Evolutionary conservation across 2,797 vertebrate genomes (phyloP).

Genomic region (Anabas testudineus): DNA sequence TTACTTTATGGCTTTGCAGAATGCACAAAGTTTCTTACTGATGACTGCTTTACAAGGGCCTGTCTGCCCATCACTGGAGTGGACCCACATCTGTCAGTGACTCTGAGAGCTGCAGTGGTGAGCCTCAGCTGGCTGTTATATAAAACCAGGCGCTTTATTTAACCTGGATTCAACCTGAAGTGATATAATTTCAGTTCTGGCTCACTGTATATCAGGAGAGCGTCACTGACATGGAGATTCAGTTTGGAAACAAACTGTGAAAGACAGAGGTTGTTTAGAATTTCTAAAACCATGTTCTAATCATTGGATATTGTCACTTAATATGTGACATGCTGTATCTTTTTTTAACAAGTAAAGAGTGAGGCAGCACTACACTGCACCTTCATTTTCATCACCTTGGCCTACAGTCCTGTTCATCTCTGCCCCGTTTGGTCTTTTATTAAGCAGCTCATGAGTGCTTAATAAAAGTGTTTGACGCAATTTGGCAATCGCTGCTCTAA

Average conservation of each 20-base stretch:
- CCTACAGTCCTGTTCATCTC: slow-evolving; percentile 47
- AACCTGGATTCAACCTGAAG: background rate
- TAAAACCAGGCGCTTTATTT: slow-evolving; percentile 8
- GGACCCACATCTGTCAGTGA: slow-evolving; percentile 27
- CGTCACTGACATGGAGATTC: background rate
- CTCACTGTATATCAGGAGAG: background rate
- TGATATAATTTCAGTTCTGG: background rate
- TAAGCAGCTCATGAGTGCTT: slow-evolving; percentile 65
- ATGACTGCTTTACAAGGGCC: slow-evolving; percentile 37
- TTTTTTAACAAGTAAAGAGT: background rate
- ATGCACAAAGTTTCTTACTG: slow-evolving; percentile 34
- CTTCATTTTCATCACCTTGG: slow-evolving; percentile 67
- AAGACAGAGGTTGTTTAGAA: too few relatives aligned
- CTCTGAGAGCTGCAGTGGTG: background rate
- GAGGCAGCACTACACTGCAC: background rate
- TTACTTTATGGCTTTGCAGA: slow-evolving; percentile 34
- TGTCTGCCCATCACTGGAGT: background rate
- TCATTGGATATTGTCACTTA: too few relatives aligned
- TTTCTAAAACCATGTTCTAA: too few relatives aligned
- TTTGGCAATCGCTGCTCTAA: slow-evolving; percentile 41
- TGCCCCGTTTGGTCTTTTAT: slow-evolving; percentile 62
- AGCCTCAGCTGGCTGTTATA: slow-evolving; percentile 15
- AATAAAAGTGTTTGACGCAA: slow-evolving; percentile 31
- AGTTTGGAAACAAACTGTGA: too few relatives aligned
- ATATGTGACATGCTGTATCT: too few relatives aligned